A percentile compares a stretch with the other conserved stretches of the same genome.
These are phyloP conservation scores for Leucoma salicis DNA, from an alignment of 2,888 invertebrate species.

Conservation along the genomic window DNA sequence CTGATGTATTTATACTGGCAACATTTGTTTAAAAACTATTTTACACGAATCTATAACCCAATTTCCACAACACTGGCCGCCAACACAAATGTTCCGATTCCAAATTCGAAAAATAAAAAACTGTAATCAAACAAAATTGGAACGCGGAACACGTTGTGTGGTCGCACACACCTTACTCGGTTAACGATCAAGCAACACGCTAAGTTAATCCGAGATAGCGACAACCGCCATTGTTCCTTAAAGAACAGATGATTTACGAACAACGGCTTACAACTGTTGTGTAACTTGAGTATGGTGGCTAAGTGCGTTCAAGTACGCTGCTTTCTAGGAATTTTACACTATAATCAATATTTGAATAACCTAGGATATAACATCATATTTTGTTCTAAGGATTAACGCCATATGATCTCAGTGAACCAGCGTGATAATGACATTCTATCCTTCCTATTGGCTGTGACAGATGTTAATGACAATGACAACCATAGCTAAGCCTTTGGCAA, in stretches of 20 bases:
- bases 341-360: no score
- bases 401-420: no score
- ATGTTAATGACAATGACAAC: no score
- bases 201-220: constrained; percentile 52
- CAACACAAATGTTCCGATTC: constrained; percentile 1
- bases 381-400: no score
- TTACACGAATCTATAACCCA: not conserved
- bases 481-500: no score
- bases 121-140: constrained; percentile 33
- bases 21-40: not conserved
- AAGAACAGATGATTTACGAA: constrained; percentile 55
- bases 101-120: constrained; percentile 17
- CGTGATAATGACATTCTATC: no score
- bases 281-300: constrained; percentile 25
- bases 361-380: no score
- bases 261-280: constrained; percentile 41
- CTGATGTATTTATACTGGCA: not conserved
- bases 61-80: not conserved
- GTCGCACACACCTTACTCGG: constrained; percentile 36
- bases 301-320: constrained; percentile 9
- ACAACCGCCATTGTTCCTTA: constrained; percentile 48
- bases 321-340: no score
- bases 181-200: constrained; percentile 27
- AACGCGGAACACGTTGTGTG: constrained; percentile 50
- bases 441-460: no score